Evolutionary conservation across 2,888 invertebrate genomes (phyloP).

Genomic region (Catocala nupta): DNA sequence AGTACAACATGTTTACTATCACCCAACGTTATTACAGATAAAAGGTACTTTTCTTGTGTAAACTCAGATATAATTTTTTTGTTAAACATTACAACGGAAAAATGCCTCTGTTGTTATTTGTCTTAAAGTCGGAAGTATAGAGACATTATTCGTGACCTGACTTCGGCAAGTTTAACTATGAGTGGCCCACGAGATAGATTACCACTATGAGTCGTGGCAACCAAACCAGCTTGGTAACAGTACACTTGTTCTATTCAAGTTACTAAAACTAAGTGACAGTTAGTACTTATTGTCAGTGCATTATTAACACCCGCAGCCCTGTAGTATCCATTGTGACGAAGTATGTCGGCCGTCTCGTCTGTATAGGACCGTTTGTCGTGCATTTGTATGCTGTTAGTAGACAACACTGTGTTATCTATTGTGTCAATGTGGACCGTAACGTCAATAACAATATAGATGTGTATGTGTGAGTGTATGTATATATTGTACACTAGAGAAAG

Average conservation of each 20-base stretch:
- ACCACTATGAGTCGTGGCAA: not conserved
- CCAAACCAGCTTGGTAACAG: not conserved
- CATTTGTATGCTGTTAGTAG: constrained; percentile 72
- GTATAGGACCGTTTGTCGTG: constrained; percentile 65
- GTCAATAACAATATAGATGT: constrained; percentile 61
- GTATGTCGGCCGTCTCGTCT: constrained; percentile 61
- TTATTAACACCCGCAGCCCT: constrained; percentile 39
- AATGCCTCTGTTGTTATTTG: too few species aligned
- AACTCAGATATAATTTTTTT: too few species aligned
- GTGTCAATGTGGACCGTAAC: constrained; percentile 73
- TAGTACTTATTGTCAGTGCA: constrained; percentile 13
- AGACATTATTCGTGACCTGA: too few species aligned
- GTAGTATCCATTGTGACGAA: constrained; percentile 60
- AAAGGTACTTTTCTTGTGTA: too few species aligned
- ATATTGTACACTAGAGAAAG: constrained; percentile 38
- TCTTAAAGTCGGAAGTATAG: too few species aligned
- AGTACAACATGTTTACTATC: too few species aligned
- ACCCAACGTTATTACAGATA: too few species aligned
- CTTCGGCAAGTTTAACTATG: too few species aligned
- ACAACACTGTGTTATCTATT: constrained; percentile 70
- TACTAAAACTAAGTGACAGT: not conserved
- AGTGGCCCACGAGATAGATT: too few species aligned
- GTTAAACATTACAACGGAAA: too few species aligned
- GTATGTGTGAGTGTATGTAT: constrained; percentile 23
- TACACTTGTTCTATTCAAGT: not conserved